A percentile compares a stretch with the other conserved stretches of the same genome.
These are phyloP conservation scores for Patiria pectinifera DNA, from an alignment of 53 echinoderm and acorn worm species.

Conservation along the genomic window DNA sequence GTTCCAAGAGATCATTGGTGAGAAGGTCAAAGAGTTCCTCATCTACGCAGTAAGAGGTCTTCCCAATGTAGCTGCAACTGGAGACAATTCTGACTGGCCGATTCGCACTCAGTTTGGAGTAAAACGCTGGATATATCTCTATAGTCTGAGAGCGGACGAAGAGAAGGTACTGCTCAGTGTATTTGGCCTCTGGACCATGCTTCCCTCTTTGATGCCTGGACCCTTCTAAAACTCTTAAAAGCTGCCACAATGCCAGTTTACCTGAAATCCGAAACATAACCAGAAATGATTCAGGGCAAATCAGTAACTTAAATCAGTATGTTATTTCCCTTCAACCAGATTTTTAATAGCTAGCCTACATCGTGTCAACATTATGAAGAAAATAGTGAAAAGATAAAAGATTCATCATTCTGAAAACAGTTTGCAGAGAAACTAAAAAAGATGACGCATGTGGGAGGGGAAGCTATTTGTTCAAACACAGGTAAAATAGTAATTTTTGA, in stretches of 20 bases:
- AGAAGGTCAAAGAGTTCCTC: not conserved
- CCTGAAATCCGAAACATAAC: not conserved
- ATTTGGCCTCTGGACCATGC: not conserved
- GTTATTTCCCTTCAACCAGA: not conserved
- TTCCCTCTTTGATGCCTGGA: not conserved
- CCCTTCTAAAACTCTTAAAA: slow-evolving; percentile 29
- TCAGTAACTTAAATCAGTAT: not conserved
- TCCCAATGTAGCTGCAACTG: slow-evolving; percentile 38
- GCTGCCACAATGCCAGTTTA: slow-evolving; percentile 49
- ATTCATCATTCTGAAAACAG: too few species aligned
- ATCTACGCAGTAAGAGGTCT: slow-evolving; percentile 42
- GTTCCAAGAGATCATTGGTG: slow-evolving; percentile 18
- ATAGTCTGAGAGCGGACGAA: slow-evolving; percentile 41
- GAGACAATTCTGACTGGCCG: slow-evolving; percentile 17
- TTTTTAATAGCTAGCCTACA: not conserved
- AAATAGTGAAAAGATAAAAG: too few species aligned
- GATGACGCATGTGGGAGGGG: too few species aligned
- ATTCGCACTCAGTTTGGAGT: not conserved
- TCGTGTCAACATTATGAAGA: too few species aligned
- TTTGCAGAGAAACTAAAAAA: too few species aligned
- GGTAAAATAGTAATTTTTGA: too few species aligned
- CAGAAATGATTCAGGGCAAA: not conserved
- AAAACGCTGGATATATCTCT: slow-evolving; percentile 39
- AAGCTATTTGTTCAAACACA: too few species aligned
- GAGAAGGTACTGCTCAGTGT: not conserved